Percentiles rank a stretch among this genome's conserved stretches.
Conservation (phyloP, 2,113 vertebrate genomes). For the Onychostoma macrolepis region DNA sequence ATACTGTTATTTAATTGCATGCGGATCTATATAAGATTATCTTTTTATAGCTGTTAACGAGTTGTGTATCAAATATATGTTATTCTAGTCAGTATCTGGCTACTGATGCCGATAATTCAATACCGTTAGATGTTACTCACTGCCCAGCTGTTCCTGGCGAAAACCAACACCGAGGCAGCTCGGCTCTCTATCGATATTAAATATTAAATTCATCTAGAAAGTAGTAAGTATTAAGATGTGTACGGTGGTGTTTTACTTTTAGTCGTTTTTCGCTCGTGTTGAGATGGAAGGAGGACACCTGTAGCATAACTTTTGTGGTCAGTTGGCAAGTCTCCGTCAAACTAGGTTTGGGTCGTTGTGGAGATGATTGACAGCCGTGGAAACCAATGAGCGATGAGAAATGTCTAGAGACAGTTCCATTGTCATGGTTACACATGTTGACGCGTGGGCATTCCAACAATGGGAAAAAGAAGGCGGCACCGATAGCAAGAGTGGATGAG, state of each 20-base stretch:
- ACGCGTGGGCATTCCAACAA: slow-evolving; percentile 65
- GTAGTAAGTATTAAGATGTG: neutral
- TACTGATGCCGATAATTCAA: slow-evolving; percentile 34
- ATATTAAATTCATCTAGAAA: neutral
- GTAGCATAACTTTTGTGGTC: slow-evolving; percentile 56
- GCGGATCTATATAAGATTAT: neutral
- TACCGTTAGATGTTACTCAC: slow-evolving; percentile 53
- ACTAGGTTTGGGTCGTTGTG: slow-evolving; percentile 61
- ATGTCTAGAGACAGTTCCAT: slow-evolving; percentile 65
- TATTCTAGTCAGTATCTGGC: neutral
- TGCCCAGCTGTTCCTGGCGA: slow-evolving; percentile 48
- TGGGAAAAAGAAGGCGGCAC: slow-evolving; percentile 59
- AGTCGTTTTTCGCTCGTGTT: neutral
- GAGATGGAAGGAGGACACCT: slow-evolving; percentile 62
- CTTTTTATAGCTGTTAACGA: neutral
- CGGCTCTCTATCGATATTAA: neutral
- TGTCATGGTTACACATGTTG: slow-evolving; percentile 63
- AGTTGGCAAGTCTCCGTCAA: slow-evolving; percentile 64
- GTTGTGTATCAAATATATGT: neutral
- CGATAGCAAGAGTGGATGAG: slow-evolving; percentile 72
- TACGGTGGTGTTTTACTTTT: neutral
- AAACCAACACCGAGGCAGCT: slow-evolving; percentile 45
- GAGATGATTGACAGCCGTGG: slow-evolving; percentile 63
- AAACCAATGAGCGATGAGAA: slow-evolving; percentile 64
- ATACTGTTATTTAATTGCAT: neutral